Base-by-base conservation (phyloP, 2,113 vertebrate species). In the Halcyon malimbica region DNA sequence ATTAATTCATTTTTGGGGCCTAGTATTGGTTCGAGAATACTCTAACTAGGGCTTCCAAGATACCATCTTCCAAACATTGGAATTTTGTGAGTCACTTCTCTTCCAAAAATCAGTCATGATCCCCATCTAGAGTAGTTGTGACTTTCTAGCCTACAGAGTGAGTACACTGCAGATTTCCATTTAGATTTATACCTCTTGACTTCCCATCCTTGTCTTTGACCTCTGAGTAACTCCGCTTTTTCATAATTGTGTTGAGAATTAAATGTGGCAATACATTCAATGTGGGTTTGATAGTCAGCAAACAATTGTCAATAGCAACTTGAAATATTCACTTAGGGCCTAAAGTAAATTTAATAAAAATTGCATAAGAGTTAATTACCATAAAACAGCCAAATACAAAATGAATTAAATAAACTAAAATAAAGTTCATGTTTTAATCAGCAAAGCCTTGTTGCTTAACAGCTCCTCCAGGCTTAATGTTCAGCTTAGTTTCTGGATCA, bases 341-440 rank as follows among this genome's bases (percentile, higher is more conserved):
- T 93, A 92, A 96, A 97, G 89, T 95, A 96, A 97, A 95, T 83
- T 51, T 84, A 85, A 96, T 96, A 94, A 97, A 97, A 97, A 94
- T 83, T 96, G 81, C 74, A 94, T 95, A 93, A 74, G 31, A 84
- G 25, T 89, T 87, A 96, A 96, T 97, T 95, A 96, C 68, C 80
- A 96, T 97, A 93, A 97, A 95, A 67, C 51, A 95, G 56, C n/a
- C 9, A 2, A 90, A 93, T 74, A 62, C 31, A 95, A 97, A 94
- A 93, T 77, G 62, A 90, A 94, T 96, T 87, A 93, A 89, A 93
- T 54, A 95, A 94, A 91, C 68, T 94, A 93, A 97, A 93, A 86
- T 96, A 94, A 97, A 97, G 81, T 95, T 97, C 96, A 96, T 94
- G 94, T 95, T 97, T 97, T 97, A 96, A 96, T 96, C 91, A 97